Evolutionary conservation across 2,113 vertebrate species (phyloP).

Genomic region (Lepidothrix coronata): DNA sequence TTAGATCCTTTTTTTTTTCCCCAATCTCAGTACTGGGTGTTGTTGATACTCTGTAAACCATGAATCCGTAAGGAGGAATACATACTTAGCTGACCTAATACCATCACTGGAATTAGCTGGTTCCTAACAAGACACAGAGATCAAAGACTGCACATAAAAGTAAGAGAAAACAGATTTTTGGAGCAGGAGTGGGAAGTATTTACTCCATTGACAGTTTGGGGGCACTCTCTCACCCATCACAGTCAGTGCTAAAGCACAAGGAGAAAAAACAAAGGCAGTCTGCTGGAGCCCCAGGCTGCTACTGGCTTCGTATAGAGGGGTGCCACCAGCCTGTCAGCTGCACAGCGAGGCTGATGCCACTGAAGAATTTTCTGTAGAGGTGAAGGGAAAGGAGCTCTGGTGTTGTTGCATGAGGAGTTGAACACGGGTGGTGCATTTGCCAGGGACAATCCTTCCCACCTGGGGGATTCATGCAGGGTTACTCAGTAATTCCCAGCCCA

Average conservation of each 20-base stretch:
- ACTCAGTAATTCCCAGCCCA: neutral
- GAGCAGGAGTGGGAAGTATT: neutral
- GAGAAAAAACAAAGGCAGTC: neutral
- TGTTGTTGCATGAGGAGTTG: neutral
- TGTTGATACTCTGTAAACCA: neutral
- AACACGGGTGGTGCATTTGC: neutral
- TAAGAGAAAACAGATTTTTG: neutral
- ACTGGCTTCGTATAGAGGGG: neutral
- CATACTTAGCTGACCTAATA: conserved; percentile 5
- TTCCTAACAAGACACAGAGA: neutral
- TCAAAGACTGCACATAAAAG: conserved; percentile 43
- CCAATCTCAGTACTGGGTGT: neutral
- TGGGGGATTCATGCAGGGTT: neutral
- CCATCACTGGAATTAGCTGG: neutral
- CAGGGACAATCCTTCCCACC: neutral
- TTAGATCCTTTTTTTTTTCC: neutral
- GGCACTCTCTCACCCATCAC: neutral
- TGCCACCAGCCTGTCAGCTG: neutral
- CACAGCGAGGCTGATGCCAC: neutral
- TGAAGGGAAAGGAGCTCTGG: neutral
- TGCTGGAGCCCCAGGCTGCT: neutral
- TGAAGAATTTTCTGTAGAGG: neutral
- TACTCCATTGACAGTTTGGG: conserved; percentile 35
- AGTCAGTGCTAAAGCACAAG: neutral
- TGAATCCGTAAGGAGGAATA: neutral